Conservation (phyloP, 2,888 invertebrate species). For the Synergus itoensis region DNA sequence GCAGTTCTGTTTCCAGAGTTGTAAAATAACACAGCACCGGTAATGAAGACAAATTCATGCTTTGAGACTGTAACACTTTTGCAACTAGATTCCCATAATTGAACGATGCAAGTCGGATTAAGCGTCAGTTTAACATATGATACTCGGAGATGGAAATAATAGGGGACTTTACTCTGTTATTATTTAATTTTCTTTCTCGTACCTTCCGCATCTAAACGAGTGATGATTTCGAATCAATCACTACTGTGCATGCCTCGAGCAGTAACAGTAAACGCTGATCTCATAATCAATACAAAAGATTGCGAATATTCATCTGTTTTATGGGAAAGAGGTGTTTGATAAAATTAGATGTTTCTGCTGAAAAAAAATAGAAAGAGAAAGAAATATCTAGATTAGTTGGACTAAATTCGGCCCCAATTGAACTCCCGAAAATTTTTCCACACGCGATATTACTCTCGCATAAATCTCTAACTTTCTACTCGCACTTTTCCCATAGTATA, state of each 20-base stretch:
- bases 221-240: not conserved
- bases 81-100: not conserved
- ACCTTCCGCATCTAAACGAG: not conserved
- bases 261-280: not conserved
- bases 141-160: too few relatives aligned
- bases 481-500: not conserved
- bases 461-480: slow-evolving; percentile 24
- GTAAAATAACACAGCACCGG: not conserved
- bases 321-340: not conserved
- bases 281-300: not conserved
- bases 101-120: not conserved
- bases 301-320: not conserved
- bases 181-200: not conserved
- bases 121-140: not conserved
- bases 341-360: not conserved
- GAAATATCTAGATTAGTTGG: too few relatives aligned
- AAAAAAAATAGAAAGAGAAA: not conserved
- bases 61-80: not conserved
- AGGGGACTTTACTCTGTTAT: not conserved
- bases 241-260: not conserved
- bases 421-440: too few relatives aligned
- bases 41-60: not conserved
- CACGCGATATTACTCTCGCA: not conserved
- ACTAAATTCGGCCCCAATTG: too few relatives aligned
- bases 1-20: not conserved